A percentile compares a stretch with the other conserved stretches of the same genome.
These are phyloP conservation scores for Sebastes steindachneri DNA, from an alignment of 2,797 vertebrate genomes.

Conservation along the genomic window DNA sequence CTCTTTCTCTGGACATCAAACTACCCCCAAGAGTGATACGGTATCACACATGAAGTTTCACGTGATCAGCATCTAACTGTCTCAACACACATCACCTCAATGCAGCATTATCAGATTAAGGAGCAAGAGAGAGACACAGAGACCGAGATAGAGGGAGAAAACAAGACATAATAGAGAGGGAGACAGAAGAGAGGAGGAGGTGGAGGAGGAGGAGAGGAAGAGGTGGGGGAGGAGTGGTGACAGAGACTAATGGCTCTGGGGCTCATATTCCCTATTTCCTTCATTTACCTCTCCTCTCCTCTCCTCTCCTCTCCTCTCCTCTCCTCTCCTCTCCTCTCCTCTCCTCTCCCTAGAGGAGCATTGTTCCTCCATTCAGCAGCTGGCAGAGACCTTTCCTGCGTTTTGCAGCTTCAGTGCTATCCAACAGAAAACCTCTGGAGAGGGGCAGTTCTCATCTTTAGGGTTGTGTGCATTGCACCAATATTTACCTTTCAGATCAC, in stretches of 20 bases:
- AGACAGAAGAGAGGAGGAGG: background rate
- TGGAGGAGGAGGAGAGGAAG: conserved; percentile 19
- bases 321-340: background rate
- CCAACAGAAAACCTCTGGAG: conserved; percentile 42
- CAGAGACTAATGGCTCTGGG: conserved; percentile 71
- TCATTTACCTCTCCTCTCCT: conserved; percentile 18
- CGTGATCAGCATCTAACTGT: conserved; percentile 25
- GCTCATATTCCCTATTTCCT: conserved; percentile 31
- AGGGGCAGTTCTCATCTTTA: conserved; percentile 21
- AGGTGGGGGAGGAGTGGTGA: conserved; percentile 57
- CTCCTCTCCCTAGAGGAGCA: conserved; percentile 48
- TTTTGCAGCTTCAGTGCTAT: conserved; percentile 43
- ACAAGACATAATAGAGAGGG: conserved; percentile 24
- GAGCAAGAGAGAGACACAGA: conserved; percentile 1
- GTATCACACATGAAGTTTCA: conserved; percentile 23
- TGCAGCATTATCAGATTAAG: conserved; percentile 43
- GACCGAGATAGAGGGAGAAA: background rate
- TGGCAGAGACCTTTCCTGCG: conserved; percentile 51
- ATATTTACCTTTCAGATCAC: conserved; percentile 1
- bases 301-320: background rate
- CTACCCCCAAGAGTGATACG: background rate
- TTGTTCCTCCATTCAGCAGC: conserved; percentile 65
- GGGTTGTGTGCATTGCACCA: conserved; percentile 52
- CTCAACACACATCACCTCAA: conserved; percentile 29
- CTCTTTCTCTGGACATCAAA: background rate